Conservation (phyloP, 2,797 vertebrate species). For the Alosa sapidissima region DNA sequence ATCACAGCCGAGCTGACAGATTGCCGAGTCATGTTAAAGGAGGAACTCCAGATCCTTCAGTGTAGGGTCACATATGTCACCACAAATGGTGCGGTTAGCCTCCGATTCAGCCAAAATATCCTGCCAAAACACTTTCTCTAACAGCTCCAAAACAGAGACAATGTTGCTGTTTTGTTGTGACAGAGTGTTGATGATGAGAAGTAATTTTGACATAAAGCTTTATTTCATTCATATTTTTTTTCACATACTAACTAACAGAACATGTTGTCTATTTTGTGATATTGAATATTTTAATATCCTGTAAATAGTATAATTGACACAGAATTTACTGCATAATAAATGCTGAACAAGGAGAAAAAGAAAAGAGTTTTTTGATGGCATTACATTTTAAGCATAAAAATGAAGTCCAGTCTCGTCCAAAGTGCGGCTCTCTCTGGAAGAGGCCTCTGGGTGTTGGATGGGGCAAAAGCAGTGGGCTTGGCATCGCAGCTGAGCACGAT, state of each 20-base stretch:
- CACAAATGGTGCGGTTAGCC: conserved; percentile 43
- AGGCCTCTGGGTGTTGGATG: neutral
- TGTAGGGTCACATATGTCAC: conserved; percentile 50
- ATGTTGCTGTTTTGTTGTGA: neutral
- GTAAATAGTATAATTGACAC: too few relatives aligned
- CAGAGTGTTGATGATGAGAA: neutral
- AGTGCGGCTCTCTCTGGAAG: neutral
- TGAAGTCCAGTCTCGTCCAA: too few relatives aligned
- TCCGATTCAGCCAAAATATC: neutral
- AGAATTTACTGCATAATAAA: neutral
- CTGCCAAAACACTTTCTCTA: neutral
- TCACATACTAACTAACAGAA: neutral
- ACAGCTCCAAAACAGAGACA: neutral
- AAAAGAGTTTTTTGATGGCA: too few relatives aligned
- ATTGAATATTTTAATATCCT: neutral
- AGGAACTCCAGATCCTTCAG: conserved; percentile 46
- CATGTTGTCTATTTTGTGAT: neutral
- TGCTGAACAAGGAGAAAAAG: too few relatives aligned
- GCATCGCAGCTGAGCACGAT: conserved; percentile 10
- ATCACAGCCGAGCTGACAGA: conserved; percentile 44
- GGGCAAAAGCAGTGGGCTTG: conserved; percentile 22
- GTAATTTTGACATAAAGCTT: neutral
- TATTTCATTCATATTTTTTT: neutral
- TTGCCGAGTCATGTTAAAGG: conserved; percentile 46
- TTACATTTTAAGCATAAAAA: too few relatives aligned